Evolutionary conservation across 2,113 vertebrate genomes (phyloP).

Genomic region (Notarius lentiginosus): DNA sequence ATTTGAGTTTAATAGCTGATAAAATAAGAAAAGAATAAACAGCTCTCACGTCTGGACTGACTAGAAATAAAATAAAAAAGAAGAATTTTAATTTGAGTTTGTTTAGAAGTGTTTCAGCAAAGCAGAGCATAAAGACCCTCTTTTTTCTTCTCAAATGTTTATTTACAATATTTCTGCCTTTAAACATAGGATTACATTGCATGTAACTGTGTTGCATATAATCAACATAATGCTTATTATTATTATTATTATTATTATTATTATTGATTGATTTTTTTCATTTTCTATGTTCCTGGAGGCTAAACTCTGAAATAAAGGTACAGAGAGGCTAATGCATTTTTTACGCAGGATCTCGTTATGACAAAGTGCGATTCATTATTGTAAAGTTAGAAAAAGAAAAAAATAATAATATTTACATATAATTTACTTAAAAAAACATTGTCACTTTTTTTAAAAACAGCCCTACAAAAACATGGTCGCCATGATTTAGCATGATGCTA

Average conservation of each 20-base stretch:
- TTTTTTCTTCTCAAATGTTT: conserved; percentile 57
- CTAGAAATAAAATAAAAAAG: background rate
- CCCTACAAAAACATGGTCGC: conserved; percentile 47
- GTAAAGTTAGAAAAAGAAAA: conserved; percentile 64
- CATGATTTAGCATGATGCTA: conserved; percentile 40
- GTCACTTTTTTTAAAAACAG: conserved; percentile 59
- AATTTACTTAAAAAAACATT: conserved; percentile 72
- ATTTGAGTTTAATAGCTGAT: background rate
- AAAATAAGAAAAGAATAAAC: background rate
- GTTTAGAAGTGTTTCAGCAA: conserved; percentile 52
- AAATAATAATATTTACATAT: conserved; percentile 75
- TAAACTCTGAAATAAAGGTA: conserved; percentile 58
- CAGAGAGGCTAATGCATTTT: conserved; percentile 65
- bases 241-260: background rate
- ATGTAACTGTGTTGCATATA: conserved; percentile 66
- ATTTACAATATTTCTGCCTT: conserved; percentile 72
- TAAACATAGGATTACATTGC: conserved; percentile 64
- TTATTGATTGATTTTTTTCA: conserved; percentile 11
- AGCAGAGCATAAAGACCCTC: conserved; percentile 58
- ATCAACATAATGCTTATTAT: conserved; percentile 62
- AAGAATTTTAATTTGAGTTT: background rate
- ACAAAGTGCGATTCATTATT: conserved; percentile 79
- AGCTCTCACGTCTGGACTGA: background rate
- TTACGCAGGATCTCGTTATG: conserved; percentile 66
- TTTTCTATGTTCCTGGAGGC: conserved; percentile 58